Conservation (phyloP, 2,797 vertebrate species). For the Clarias laeviceps region DNA sequence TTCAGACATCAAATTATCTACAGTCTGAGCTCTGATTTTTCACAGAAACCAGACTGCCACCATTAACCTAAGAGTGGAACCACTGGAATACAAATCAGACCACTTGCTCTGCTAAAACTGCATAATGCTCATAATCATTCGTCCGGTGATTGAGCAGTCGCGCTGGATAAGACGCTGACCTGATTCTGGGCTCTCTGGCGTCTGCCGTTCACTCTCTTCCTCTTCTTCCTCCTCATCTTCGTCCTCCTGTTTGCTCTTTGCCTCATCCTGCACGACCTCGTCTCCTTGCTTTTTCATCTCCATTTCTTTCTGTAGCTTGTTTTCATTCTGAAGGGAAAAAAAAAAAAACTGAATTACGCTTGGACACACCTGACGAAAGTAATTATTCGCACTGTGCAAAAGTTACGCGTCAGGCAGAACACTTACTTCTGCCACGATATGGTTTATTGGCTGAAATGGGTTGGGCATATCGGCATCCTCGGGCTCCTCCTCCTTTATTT, state of each 20-base stretch:
- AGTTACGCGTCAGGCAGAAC: too few relatives aligned
- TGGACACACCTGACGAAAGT: not conserved
- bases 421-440: slow-evolving; percentile 80
- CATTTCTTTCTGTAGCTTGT: slow-evolving; percentile 74
- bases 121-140: not conserved
- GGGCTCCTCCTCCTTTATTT: slow-evolving; percentile 68
- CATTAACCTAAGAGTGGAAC: not conserved
- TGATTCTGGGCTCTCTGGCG: slow-evolving; percentile 74
- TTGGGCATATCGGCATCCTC: slow-evolving; percentile 72
- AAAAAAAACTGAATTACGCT: not conserved
- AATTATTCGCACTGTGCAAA: not conserved
- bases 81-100: slow-evolving; percentile 9
- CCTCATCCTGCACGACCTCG: slow-evolving; percentile 29
- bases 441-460: slow-evolving; percentile 89
- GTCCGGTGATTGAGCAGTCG: not conserved
- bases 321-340: slow-evolving; percentile 78
- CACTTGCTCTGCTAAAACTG: not conserved
- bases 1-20: not conserved
- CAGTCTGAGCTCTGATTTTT: not conserved
- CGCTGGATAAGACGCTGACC: slow-evolving; percentile 64
- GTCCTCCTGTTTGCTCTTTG: slow-evolving; percentile 56
- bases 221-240: slow-evolving; percentile 65
- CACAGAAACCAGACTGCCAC: not conserved
- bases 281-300: slow-evolving; percentile 69
- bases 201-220: slow-evolving; percentile 71